Evolutionary conservation across 2,797 vertebrate species (phyloP), one percentile per base, ranked within the genome.

Genomic region (Allobates femoralis): DNA sequence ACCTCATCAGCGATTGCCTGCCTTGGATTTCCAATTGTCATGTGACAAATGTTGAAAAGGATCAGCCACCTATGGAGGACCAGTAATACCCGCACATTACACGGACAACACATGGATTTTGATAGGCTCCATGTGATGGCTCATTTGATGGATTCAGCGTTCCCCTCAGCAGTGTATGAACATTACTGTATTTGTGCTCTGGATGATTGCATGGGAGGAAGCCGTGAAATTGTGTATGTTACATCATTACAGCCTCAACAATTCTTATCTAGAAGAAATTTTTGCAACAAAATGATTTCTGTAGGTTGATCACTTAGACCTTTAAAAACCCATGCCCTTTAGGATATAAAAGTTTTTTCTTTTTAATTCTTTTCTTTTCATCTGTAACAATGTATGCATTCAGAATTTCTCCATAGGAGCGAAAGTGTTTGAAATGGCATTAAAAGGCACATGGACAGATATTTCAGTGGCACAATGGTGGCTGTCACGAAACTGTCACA

Each of bases 331-430:
- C 23, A 23, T 83, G 81, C 53, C 34, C 81, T 83, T 74, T 73
- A 18, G 23, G 67, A 58, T 15, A 26, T n/a, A 55, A 80, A 51
- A 28, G 30, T 50, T 18, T 66, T 32, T 71, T 71, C n/a, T 82
- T 82, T 56, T 55, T 34, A 69, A 41, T 83, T 28, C n/a, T 74
- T 28, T 62, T 19, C 55, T 30, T 83, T 83, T 8, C 69, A 21
- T 16, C 69, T 83, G n/a, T 50, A 75, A 83, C 69, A 75, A 75
- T 83, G 53, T 75, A 23, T n/a, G 51, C 46, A 75, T 74, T 83
- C 69, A 62, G 26, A 73, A 83, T 75, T 14, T 83, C 69, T 75
- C 69, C 58, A 60, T 83, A 74, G 34, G 81, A 83, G 55, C 30
- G 10, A 21, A 56, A 58, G 55, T 50, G 23, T 74, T 83, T 83